Percentiles rank a stretch among this genome's conserved stretches.
These are phyloP conservation scores for Anastrepha ludens DNA, from an alignment of 1,140 invertebrate genomes.

Conservation along the genomic window DNA sequence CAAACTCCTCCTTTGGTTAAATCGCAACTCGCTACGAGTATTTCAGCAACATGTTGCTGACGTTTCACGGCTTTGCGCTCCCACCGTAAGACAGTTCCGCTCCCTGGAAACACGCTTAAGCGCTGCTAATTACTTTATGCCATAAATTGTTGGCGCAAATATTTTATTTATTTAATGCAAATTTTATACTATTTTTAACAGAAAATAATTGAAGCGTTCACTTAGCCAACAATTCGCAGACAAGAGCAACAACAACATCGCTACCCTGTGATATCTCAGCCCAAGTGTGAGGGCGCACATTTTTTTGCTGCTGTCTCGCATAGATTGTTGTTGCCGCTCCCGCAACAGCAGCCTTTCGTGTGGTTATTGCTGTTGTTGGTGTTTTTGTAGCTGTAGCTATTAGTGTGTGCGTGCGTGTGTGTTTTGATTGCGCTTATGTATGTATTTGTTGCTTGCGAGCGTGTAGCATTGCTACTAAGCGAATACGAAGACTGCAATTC, in stretches of 20 bases:
- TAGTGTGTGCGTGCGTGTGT: not conserved
- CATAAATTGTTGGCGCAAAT: conserved; percentile 31
- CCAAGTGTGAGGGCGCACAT: not conserved
- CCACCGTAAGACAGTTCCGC: not conserved
- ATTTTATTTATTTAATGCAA: conserved; percentile 39
- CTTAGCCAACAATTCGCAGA: not conserved
- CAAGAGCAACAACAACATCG: not conserved
- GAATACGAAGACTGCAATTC: conserved; percentile 45
- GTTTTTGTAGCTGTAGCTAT: not conserved
- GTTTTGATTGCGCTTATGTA: not conserved
- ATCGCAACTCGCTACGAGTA: conserved; percentile 1
- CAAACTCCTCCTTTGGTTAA: not conserved
- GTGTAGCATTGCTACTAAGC: conserved; percentile 44
- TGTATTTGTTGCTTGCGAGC: not conserved
- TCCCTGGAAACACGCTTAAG: not conserved
- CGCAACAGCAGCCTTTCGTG: not conserved
- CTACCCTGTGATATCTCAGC: not conserved
- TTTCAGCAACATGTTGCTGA: not conserved
- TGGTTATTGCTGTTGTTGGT: not conserved
- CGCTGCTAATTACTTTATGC: conserved; percentile 27
- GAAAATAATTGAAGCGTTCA: conserved; percentile 27
- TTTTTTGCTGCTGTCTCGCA: not conserved
- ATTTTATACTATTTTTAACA: conserved; percentile 29
- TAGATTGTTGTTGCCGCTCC: not conserved
- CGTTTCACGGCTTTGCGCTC: not conserved